Base-by-base conservation (phyloP, 2,113 vertebrate genomes). In the Hippoglossus stenolepis region DNA sequence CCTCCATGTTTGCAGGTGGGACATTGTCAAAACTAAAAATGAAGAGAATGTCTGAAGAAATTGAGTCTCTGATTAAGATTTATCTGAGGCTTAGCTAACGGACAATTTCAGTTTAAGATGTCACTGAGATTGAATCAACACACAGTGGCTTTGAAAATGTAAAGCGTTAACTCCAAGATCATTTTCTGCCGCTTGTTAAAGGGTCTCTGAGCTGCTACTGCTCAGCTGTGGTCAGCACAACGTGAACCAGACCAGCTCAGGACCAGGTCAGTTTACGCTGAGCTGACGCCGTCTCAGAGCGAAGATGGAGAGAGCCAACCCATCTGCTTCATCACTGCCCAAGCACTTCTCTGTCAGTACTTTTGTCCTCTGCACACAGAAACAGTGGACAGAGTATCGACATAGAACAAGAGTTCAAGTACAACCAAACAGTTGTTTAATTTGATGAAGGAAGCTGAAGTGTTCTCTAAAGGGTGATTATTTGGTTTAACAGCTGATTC, bases 311-410 rank as follows among this genome's bases (percentile, higher is more conserved):
- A 62, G 21, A 86, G 54, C 26, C 11, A 80, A 0, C 60, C 79
- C 2, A 20, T 90, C 49, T 90, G 88, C 20, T 90, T 89, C 9
- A 28, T 79, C 0, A n/a, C n/a, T n/a, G 31, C 77, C 14, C 66
- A 85, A n/a, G 65, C 81, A 53, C 0, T 15, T 15, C n/a, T n/a
- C n/a, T n/a, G 78, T 88, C n/a, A 78, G 87, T 77, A 3, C 49
- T 20, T 49, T 51, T 12, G 47, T 53, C 15, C 61, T 24, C 24
- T 24, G 24, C 24, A 24, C 24, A 24, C 2, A n/a, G 2, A 24
- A 24, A 24, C 24, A 2, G 24, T 24, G 24, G 24, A 24, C 1
- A 24, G 24, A 24, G 24, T 2, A 24, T 3, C 5, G n/a, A n/a
- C n/a, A n/a, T n/a, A n/a, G n/a, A n/a, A n/a, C n/a, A n/a, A n/a